Base-by-base conservation (phyloP, 2,888 invertebrate species). In the Eilema caniola region DNA sequence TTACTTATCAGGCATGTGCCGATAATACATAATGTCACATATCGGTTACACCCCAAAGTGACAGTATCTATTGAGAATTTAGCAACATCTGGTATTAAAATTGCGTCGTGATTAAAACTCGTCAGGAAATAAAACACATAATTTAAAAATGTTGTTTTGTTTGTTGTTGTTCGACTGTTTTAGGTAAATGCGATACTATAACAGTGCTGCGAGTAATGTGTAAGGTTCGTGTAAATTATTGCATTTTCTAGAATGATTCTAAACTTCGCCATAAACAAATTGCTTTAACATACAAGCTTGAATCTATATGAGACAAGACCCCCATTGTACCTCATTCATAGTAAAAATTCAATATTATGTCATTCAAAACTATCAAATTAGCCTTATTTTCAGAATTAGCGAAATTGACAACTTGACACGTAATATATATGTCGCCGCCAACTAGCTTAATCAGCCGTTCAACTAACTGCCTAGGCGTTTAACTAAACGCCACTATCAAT, bases 191-290 rank as follows among this genome's bases (percentile, higher is more conserved):
- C 65, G 59, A 67, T 71, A 62, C 61, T 69, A 37, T 67, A 66
- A 71, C 61, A 64, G 41, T 70, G 24, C 33, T 41, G 69, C 70
- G 64, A 66, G 62, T 69, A 62, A 63, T 72, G 71, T 25, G 61
- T 63, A 62, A 69, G 56, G 60, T 72, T 78, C 78, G 78, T 83
- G 66, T 83, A 81, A 80, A 78, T 80, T 75, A 81, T 80, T 82
- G 75, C 83, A 76, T 80, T 78, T 74, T 53, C 25, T 63, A 78
- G 61, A 66, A 67, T 28, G 57, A 56, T 59, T 59, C 53, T 62
- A 67, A 62, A 31, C 57, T 67, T 71, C 70, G 71, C 60, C 57
- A 57, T 57, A 81, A 73, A 75, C 68, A 71, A n/a, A n/a, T n/a
- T n/a, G n/a, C n/a, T n/a, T n/a, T n/a, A n/a, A n/a, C n/a, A n/a